Conservation (phyloP, 2,113 vertebrate species). For the Maccullochella peelii region DNA sequence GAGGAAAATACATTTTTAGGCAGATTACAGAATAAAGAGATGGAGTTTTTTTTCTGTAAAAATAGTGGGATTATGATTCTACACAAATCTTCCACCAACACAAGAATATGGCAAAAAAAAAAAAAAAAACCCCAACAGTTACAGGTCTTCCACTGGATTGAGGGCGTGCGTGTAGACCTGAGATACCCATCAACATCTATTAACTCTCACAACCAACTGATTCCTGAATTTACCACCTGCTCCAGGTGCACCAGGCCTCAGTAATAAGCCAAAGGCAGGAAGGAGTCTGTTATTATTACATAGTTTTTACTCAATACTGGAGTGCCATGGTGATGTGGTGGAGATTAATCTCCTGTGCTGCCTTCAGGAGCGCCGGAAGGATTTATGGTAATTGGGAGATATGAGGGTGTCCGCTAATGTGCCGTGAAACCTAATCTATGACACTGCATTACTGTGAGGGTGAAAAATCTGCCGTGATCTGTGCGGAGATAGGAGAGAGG, state of each 20-base stretch:
- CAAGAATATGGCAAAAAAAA: neutral
- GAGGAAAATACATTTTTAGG: conserved; percentile 46
- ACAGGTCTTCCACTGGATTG: neutral
- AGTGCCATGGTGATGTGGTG: conserved; percentile 42
- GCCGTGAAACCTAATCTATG: conserved; percentile 79
- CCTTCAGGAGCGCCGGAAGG: conserved; percentile 59
- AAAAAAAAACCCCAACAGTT: neutral
- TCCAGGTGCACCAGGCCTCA: neutral
- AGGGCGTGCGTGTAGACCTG: neutral
- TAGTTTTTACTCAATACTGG: conserved; percentile 52
- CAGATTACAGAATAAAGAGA: conserved; percentile 62
- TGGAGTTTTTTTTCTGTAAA: conserved; percentile 39
- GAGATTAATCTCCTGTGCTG: conserved; percentile 64
- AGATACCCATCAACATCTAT: neutral
- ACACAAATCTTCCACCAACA: conserved; percentile 29
- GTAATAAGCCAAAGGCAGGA: conserved; percentile 22
- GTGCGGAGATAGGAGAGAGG: conserved; percentile 28
- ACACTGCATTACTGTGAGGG: conserved; percentile 57
- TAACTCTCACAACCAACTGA: conserved; percentile 4
- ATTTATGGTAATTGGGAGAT: conserved; percentile 75
- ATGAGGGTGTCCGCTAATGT: conserved; percentile 71
- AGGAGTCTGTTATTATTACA: conserved; percentile 30
- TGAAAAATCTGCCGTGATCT: conserved; percentile 57
- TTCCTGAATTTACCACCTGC: conserved; percentile 33
- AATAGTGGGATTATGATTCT: conserved; percentile 54